These are phyloP conservation scores for Pomatorhinus ruficollis DNA, from an alignment of 2,113 vertebrate genomes.

Conservation along the genomic window DNA sequence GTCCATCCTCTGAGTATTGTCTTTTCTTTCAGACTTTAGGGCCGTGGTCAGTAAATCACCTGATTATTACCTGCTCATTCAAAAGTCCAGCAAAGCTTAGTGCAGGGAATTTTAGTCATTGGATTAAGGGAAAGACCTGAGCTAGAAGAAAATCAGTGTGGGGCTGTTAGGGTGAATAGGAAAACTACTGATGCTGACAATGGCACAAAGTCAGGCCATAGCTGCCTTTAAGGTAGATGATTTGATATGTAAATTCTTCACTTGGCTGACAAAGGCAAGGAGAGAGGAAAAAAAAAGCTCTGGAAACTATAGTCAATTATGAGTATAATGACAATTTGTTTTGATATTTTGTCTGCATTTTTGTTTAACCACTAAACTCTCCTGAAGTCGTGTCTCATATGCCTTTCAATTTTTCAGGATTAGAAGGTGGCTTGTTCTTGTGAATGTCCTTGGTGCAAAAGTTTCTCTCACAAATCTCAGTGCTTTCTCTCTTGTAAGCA, in stretches of 20 bases:
- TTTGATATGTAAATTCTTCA: background rate
- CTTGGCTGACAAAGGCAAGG: background rate
- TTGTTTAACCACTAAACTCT: background rate
- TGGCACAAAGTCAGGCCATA: background rate
- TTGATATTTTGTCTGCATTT: background rate
- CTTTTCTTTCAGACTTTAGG: background rate
- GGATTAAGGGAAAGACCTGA: background rate
- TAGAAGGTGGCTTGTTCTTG: background rate
- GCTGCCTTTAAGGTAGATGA: background rate
- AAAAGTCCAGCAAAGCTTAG: background rate
- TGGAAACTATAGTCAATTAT: background rate
- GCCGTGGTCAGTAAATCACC: background rate
- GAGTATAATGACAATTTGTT: background rate
- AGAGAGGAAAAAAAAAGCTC: no score
- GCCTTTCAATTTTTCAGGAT: background rate
- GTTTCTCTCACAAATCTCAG: background rate
- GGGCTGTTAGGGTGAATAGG: background rate
- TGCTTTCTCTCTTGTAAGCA: background rate
- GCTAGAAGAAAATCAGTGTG: background rate
- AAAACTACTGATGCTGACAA: background rate
- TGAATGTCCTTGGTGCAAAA: background rate
- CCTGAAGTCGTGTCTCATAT: background rate
- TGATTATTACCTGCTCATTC: background rate
- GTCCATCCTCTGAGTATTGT: background rate
- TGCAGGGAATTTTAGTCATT: background rate